These are phyloP conservation scores for Balearica regulorum DNA, from an alignment of 2,797 vertebrate genomes.

Conservation along the genomic window DNA sequence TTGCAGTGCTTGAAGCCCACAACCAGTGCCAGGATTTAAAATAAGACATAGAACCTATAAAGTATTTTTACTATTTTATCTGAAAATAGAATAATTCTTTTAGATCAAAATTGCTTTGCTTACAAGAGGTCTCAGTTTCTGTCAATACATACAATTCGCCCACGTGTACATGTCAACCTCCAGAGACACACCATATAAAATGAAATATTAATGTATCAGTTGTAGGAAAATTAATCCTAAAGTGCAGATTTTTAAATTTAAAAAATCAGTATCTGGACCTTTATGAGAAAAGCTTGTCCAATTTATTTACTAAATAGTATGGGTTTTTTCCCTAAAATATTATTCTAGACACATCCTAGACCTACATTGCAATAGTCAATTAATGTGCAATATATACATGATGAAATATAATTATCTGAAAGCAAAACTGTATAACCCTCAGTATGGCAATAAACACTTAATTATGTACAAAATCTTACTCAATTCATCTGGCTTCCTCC, in stretches of 20 bases:
- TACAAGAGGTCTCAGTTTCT: not conserved
- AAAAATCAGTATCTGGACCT: not conserved
- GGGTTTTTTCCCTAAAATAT: not conserved
- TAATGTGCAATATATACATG: not conserved
- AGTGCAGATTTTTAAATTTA: not conserved
- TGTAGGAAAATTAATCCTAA: not conserved
- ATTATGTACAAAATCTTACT: not conserved
- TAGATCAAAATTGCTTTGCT: not conserved
- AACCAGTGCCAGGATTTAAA: not conserved
- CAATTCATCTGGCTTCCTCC: not conserved
- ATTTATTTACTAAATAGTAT: not conserved
- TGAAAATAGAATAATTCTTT: not conserved
- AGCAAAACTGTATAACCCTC: not conserved
- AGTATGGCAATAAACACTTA: not conserved
- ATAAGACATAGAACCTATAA: not conserved
- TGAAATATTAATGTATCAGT: not conserved
- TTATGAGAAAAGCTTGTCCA: not conserved
- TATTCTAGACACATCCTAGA: not conserved
- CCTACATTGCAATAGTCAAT: not conserved
- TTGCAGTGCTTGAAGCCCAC: not conserved
- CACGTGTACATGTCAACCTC: not conserved
- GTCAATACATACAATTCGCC: not conserved
- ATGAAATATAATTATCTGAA: not conserved
- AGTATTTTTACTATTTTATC: not conserved
- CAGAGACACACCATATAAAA: not conserved